Percentiles rank a stretch among this genome's conserved stretches.
phyloP scores from a whole-genome alignment of 2,113 vertebrate genomes.

The Cairina moschata region DNA sequence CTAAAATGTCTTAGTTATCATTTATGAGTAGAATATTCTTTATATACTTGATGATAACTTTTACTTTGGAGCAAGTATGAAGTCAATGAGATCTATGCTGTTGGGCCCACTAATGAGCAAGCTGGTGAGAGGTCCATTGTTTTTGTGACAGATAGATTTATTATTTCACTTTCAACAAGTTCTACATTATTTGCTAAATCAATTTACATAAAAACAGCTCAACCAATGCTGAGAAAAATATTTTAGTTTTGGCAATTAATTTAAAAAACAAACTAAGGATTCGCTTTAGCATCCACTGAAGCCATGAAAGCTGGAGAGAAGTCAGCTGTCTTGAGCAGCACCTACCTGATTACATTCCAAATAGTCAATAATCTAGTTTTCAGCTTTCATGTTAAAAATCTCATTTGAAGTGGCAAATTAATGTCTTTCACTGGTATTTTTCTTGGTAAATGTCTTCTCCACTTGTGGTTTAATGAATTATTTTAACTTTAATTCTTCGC shows the following conservation, averaged over 20 bases:
- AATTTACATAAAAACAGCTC: constrained; percentile 45
- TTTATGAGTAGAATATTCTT: constrained; percentile 31
- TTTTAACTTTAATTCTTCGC: constrained; percentile 20
- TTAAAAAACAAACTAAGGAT: not conserved
- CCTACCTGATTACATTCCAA: not conserved
- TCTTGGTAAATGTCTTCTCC: not conserved
- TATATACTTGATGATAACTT: not conserved
- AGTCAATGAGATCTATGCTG: not conserved
- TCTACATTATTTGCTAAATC: constrained; percentile 36
- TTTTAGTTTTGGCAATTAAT: not conserved
- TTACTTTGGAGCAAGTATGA: not conserved
- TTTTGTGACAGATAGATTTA: constrained; percentile 12
- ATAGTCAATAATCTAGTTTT: not conserved
- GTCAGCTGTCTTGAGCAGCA: not conserved
- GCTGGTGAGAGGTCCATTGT: not conserved
- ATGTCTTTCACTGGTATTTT: not conserved
- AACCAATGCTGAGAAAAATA: constrained; percentile 13
- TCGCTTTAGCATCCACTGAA: not conserved
- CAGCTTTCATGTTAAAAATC: not conserved
- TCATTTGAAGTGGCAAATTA: not conserved
- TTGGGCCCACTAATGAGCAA: not conserved
- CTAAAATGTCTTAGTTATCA: constrained; percentile 22
- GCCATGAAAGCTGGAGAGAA: not conserved
- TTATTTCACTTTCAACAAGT: constrained; percentile 19
- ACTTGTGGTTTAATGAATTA: constrained; percentile 6